Evolutionary conservation across 2,888 invertebrate genomes (phyloP).

Genomic region (Choristoneura rosaceana): DNA sequence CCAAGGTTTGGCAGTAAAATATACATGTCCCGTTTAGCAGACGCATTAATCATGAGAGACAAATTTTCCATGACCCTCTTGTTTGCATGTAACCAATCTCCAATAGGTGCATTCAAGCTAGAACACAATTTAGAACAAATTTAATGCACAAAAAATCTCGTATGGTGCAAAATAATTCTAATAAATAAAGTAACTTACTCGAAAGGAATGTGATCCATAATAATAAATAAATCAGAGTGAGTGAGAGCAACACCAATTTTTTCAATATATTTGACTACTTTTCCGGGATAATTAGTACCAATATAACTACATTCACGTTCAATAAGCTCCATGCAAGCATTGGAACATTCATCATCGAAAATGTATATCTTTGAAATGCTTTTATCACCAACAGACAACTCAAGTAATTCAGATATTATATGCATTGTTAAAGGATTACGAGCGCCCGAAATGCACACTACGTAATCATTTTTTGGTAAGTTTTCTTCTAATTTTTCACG

Average conservation of each 20-base stretch:
- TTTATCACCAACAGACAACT: slow-evolving; percentile 55
- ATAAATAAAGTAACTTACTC: slow-evolving; percentile 55
- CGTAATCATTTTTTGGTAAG: slow-evolving; percentile 50
- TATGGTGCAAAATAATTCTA: background rate
- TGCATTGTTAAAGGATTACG: slow-evolving; percentile 64
- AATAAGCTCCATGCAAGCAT: slow-evolving; percentile 62
- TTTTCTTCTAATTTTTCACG: slow-evolving; percentile 26
- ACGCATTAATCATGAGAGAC: slow-evolving; percentile 79
- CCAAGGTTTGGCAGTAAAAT: slow-evolving; percentile 84
- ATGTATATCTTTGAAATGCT: slow-evolving; percentile 68
- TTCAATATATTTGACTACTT: slow-evolving; percentile 69
- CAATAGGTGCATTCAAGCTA: slow-evolving; percentile 64
- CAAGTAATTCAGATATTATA: slow-evolving; percentile 69
- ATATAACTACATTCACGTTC: slow-evolving; percentile 70
- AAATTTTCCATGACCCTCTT: slow-evolving; percentile 69
- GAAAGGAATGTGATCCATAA: slow-evolving; percentile 77
- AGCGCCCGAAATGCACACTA: slow-evolving; percentile 71
- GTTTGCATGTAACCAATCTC: slow-evolving; percentile 71
- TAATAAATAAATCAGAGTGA: slow-evolving; percentile 80
- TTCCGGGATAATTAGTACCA: slow-evolving; percentile 58
- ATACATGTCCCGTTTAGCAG: slow-evolving; percentile 73
- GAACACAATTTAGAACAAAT: slow-evolving; percentile 46
- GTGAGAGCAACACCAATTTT: slow-evolving; percentile 77
- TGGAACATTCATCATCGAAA: slow-evolving; percentile 61
- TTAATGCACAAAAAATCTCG: no score